Evolutionary conservation across 2,113 vertebrate species (phyloP).

Genomic region (Columba janthina): DNA sequence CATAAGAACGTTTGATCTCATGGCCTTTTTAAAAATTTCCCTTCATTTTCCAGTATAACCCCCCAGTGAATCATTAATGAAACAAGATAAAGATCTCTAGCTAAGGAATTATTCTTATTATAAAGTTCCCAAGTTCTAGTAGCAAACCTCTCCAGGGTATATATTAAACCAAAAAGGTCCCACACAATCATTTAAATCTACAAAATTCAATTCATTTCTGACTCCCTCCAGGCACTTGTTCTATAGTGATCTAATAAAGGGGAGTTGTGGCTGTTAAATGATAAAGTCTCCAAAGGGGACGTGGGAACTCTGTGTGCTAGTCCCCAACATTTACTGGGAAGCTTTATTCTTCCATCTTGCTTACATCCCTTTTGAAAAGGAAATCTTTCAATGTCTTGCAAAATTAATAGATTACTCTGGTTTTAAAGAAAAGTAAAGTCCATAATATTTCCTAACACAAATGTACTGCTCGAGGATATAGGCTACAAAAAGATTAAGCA

Average conservation of each 20-base stretch:
- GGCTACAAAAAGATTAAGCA: background rate
- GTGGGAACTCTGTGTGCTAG: background rate
- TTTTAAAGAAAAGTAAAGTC: background rate
- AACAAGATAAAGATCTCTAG: constrained; percentile 66
- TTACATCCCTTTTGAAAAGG: background rate
- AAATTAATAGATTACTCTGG: background rate
- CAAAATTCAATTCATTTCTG: constrained; percentile 66
- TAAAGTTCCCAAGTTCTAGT: constrained; percentile 46
- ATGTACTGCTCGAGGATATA: background rate
- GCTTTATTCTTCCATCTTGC: background rate
- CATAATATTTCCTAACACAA: background rate
- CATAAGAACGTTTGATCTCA: constrained; percentile 48
- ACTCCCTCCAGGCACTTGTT: constrained; percentile 50
- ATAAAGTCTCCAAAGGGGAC: constrained; percentile 44
- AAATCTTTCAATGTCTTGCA: background rate
- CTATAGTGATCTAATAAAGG: constrained; percentile 61
- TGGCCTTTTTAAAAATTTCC: constrained; percentile 34
- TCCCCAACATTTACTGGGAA: constrained; percentile 39
- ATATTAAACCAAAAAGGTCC: constrained; percentile 61
- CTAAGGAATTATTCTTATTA: constrained; percentile 66
- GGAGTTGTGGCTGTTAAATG: constrained; percentile 53
- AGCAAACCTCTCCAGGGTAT: constrained; percentile 50
- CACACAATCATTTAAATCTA: constrained; percentile 61
- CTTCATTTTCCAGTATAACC: constrained; percentile 43
- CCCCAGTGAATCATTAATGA: constrained; percentile 57